These are phyloP conservation scores for Hydrolagus colliei DNA, from an alignment of 2,797 vertebrate genomes.

Conservation along the genomic window DNA sequence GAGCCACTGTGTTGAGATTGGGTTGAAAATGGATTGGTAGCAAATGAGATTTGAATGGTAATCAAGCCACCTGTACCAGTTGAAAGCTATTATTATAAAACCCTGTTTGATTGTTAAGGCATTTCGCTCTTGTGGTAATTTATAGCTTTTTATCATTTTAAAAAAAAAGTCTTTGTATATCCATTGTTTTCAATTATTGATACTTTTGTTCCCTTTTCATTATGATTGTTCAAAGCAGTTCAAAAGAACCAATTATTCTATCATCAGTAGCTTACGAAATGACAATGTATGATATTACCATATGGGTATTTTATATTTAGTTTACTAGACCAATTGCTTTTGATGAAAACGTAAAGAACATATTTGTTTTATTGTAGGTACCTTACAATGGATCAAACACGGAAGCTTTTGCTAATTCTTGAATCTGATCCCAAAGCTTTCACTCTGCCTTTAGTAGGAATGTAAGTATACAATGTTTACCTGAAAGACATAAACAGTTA, in stretches of 20 bases:
- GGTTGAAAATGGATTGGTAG: no score
- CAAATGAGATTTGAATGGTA: no score
- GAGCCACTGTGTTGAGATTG: no score
- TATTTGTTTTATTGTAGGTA: slow-evolving; percentile 62
- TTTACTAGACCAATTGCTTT: background rate
- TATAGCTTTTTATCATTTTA: no score
- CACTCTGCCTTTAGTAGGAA: slow-evolving; percentile 79
- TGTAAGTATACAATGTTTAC: slow-evolving; percentile 64
- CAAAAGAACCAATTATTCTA: background rate
- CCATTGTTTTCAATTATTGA: background rate
- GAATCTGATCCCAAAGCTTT: slow-evolving; percentile 88
- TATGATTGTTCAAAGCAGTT: background rate
- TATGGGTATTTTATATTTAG: background rate
- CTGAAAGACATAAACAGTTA: background rate
- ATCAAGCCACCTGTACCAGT: no score
- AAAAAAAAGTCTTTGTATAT: no score
- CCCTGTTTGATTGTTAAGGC: no score
- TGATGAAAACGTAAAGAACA: background rate
- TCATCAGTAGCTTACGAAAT: background rate
- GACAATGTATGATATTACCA: background rate
- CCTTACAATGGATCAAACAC: slow-evolving; percentile 89
- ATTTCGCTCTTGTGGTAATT: no score
- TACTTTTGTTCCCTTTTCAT: background rate
- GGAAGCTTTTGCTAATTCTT: slow-evolving; percentile 81
- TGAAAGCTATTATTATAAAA: no score